Conservation (phyloP, 2,797 vertebrate species). For the Sebastes kiyomatsui region DNA sequence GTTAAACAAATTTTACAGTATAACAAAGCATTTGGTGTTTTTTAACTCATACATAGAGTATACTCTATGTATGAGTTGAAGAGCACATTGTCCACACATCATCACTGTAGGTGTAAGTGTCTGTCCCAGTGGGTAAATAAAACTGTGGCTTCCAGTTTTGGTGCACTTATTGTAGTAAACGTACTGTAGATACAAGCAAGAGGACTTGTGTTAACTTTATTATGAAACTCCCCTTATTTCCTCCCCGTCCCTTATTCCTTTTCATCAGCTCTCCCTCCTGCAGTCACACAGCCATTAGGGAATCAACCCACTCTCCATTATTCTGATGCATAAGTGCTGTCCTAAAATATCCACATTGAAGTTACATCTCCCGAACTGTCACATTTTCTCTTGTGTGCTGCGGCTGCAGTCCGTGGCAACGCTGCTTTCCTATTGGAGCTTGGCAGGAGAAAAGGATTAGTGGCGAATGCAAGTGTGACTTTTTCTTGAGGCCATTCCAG, state of each 20-base stretch:
- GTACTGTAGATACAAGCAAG: background rate
- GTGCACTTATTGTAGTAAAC: background rate
- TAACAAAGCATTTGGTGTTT: too few relatives aligned
- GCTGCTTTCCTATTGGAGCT: constrained; percentile 23
- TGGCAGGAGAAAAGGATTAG: constrained; percentile 54
- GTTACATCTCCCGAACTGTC: constrained; percentile 40
- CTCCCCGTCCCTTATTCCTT: constrained; percentile 7
- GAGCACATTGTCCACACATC: background rate
- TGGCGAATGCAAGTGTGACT: constrained; percentile 35
- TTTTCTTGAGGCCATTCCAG: constrained; percentile 44
- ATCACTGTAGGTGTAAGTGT: background rate
- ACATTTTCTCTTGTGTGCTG: constrained; percentile 37
- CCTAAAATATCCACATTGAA: constrained; percentile 59
- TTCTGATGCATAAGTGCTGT: constrained; percentile 40
- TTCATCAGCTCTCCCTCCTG: constrained; percentile 30
- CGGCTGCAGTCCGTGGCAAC: constrained; percentile 41
- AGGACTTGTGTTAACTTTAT: background rate
- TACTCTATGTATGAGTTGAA: background rate
- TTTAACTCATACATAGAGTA: background rate
- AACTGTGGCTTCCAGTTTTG: background rate
- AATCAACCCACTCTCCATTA: constrained; percentile 33
- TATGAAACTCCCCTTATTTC: constrained; percentile 17
- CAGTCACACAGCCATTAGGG: constrained; percentile 31
- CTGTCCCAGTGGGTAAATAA: background rate
- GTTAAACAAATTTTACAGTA: too few relatives aligned